Evolutionary conservation across 2,888 invertebrate genomes (phyloP).

Genomic region (Rhodophaea formosa): DNA sequence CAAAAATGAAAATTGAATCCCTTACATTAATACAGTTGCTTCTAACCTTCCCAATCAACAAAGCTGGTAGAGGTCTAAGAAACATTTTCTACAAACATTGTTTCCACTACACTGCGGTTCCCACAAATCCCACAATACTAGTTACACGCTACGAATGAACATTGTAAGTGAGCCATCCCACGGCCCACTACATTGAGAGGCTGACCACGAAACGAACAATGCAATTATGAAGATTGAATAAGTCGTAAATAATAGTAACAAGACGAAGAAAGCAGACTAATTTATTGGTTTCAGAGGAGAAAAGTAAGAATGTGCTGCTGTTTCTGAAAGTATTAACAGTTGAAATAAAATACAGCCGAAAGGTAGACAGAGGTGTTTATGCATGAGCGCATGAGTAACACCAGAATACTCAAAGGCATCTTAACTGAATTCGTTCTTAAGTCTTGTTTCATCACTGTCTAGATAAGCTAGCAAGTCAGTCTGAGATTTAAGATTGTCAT

Average conservation of each 20-base stretch:
- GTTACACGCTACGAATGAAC: not conserved
- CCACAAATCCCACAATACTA: not conserved
- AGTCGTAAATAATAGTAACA: not conserved
- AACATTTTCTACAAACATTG: not conserved
- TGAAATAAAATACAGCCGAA: too few species aligned
- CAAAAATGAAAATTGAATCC: too few species aligned
- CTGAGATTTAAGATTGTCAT: too few species aligned
- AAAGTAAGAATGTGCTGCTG: too few species aligned
- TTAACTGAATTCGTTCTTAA: too few species aligned
- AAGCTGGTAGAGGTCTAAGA: not conserved
- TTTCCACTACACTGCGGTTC: not conserved
- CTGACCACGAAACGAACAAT: constrained; percentile 1
- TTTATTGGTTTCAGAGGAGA: too few species aligned
- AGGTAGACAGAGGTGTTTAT: too few species aligned
- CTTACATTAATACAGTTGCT: not conserved
- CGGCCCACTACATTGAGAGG: constrained; percentile 6
- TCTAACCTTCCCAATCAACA: not conserved
- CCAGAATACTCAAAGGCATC: too few species aligned
- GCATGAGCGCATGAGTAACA: too few species aligned
- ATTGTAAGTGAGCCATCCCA: not conserved
- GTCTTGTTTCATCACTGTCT: too few species aligned
- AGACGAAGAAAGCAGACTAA: not conserved
- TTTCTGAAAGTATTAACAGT: too few species aligned
- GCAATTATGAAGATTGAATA: not conserved
- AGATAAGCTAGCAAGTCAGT: too few species aligned